Conservation (phyloP, 2,113 vertebrate species). For the Stegostoma tigrinum region DNA sequence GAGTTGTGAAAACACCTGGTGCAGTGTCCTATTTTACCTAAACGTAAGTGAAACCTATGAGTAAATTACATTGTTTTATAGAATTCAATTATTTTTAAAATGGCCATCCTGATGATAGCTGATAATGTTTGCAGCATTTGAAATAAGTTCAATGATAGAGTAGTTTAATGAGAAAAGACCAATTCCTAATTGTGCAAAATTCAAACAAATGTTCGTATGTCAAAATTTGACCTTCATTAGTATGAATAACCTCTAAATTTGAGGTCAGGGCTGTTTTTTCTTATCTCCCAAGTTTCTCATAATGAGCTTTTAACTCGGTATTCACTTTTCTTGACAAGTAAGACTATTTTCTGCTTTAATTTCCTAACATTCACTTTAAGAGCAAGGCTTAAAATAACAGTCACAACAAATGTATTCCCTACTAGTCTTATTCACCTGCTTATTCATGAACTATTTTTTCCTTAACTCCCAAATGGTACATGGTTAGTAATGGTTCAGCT, state of each 20-base stretch:
- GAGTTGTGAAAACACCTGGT: neutral
- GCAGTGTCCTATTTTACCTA: neutral
- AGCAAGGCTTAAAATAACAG: neutral
- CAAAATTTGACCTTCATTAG: neutral
- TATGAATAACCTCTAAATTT: slow-evolving; percentile 15
- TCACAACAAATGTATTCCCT: neutral
- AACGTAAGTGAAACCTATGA: neutral
- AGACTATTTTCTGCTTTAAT: neutral
- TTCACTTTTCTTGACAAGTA: slow-evolving; percentile 4
- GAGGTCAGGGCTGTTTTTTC: neutral
- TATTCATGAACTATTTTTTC: slow-evolving; percentile 9
- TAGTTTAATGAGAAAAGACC: neutral
- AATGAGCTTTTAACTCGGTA: neutral
- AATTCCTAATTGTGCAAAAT: neutral
- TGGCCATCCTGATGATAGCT: neutral
- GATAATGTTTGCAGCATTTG: neutral
- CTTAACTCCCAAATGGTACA: neutral
- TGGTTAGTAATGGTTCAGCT: neutral
- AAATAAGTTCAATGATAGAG: neutral
- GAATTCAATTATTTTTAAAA: neutral
- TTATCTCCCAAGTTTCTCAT: neutral
- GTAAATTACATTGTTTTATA: slow-evolving; percentile 7
- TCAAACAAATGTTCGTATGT: neutral
- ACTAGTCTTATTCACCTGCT: slow-evolving; percentile 10
- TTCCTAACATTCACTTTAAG: neutral